Evolutionary conservation across 2,113 vertebrate species (phyloP).

Genomic region (Pollimyrus isidori): DNA sequence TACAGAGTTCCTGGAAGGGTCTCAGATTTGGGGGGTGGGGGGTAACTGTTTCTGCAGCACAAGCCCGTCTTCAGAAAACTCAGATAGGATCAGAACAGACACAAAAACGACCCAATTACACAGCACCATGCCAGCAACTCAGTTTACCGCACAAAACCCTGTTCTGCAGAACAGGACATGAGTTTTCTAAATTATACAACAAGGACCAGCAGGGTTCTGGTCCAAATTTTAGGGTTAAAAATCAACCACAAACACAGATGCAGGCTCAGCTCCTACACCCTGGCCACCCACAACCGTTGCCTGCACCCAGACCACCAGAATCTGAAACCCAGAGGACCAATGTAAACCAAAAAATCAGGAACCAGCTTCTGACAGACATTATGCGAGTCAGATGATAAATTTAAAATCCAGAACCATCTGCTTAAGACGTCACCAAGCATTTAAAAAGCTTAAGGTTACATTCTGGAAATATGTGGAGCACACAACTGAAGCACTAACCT

Average conservation of each 20-base stretch:
- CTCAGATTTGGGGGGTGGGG: neutral
- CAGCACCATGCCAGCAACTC: neutral
- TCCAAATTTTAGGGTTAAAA: neutral
- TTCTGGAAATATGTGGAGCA: neutral
- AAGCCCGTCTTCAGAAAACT: neutral
- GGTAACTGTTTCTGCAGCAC: neutral
- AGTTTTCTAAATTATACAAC: neutral
- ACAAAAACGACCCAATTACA: neutral
- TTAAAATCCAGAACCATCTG: neutral
- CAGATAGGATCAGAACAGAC: neutral
- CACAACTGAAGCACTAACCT: neutral
- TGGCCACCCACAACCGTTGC: neutral
- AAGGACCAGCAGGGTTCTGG: neutral
- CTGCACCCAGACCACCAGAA: neutral
- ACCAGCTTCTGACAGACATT: neutral
- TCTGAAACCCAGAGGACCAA: neutral
- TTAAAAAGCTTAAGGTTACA: neutral
- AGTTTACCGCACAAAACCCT: neutral
- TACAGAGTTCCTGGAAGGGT: constrained; percentile 16
- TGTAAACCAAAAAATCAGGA: neutral
- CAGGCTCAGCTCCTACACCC: neutral
- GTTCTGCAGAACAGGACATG: neutral
- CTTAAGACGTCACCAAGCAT: neutral
- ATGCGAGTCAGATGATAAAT: neutral
- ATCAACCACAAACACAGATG: neutral